A percentile compares a stretch with the other conserved stretches of the same genome.
phyloP scores from a whole-genome alignment of 2,113 vertebrate species.

The Scomber scombrus region DNA sequence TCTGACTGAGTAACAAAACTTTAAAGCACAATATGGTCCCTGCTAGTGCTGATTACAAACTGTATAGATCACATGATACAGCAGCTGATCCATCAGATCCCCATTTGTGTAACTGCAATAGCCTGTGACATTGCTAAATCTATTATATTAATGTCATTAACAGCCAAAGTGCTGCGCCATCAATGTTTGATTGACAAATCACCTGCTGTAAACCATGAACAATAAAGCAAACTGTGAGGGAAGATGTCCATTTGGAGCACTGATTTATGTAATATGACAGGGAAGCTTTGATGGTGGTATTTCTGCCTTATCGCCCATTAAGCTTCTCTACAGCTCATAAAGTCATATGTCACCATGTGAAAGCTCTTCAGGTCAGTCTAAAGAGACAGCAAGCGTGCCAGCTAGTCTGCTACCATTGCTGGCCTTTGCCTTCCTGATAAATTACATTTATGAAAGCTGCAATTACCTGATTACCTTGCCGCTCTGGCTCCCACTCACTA shows the following conservation, averaged over 20 bases:
- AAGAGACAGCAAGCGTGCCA: conserved; percentile 28
- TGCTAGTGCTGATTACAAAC: conserved; percentile 7
- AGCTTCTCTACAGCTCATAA: conserved; percentile 64
- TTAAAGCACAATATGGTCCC: background rate
- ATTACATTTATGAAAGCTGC: conserved; percentile 85
- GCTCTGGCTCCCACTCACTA: conserved; percentile 58
- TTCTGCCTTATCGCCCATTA: conserved; percentile 72
- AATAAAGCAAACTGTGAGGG: conserved; percentile 35
- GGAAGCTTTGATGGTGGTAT: conserved; percentile 48
- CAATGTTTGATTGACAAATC: conserved; percentile 72
- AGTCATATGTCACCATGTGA: conserved; percentile 67
- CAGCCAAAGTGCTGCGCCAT: conserved; percentile 28
- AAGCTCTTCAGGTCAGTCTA: conserved; percentile 68
- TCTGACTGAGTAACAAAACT: background rate
- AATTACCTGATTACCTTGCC: conserved; percentile 84
- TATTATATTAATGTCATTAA: conserved; percentile 61
- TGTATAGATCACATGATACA: conserved; percentile 4
- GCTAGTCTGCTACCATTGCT: conserved; percentile 47
- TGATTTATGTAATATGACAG: conserved; percentile 82
- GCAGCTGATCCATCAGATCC: conserved; percentile 27
- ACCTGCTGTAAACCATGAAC: conserved; percentile 60
- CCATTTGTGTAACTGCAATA: conserved; percentile 21
- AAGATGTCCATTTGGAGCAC: conserved; percentile 53
- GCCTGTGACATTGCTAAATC: conserved; percentile 49
- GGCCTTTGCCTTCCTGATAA: conserved; percentile 70